Evolutionary conservation across 1,140 invertebrate species (phyloP).

Genomic region (Sarcophaga bullata): DNA sequence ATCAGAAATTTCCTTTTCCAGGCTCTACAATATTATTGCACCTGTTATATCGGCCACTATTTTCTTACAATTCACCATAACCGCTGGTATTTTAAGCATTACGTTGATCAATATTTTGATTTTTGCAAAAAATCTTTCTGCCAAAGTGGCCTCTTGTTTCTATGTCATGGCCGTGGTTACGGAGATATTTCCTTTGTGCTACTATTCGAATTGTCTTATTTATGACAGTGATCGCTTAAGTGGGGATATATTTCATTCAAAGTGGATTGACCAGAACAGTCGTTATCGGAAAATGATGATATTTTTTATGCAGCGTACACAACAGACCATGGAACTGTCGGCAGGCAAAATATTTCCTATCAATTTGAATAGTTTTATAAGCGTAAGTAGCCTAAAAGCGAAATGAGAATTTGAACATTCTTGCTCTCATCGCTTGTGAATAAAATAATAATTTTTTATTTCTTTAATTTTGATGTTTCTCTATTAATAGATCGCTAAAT

Average conservation of each 20-base stretch:
- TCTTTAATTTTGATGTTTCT: background rate
- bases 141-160: constrained; percentile 46
- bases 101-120: constrained; percentile 54
- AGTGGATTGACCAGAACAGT: constrained; percentile 48
- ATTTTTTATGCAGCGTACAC: constrained; percentile 50
- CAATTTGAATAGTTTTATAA: constrained; percentile 50
- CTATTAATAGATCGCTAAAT: constrained; percentile 49
- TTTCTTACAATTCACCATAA: constrained; percentile 52
- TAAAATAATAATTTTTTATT: background rate
- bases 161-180: constrained; percentile 49
- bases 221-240: constrained; percentile 48
- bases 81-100: constrained; percentile 50
- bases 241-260: constrained; percentile 49
- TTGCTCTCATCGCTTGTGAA: no score
- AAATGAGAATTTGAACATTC: constrained; percentile 35
- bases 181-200: constrained; percentile 51
- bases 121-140: constrained; percentile 47
- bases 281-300: constrained; percentile 49
- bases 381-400: background rate
- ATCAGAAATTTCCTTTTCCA: background rate
- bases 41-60: constrained; percentile 51
- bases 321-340: constrained; percentile 48
- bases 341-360: constrained; percentile 52
- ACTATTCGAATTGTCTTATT: constrained; percentile 48
- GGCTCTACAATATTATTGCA: constrained; percentile 38